Evolutionary conservation across 2,113 vertebrate genomes (phyloP).

Genomic region (Cyanocitta stelleri): DNA sequence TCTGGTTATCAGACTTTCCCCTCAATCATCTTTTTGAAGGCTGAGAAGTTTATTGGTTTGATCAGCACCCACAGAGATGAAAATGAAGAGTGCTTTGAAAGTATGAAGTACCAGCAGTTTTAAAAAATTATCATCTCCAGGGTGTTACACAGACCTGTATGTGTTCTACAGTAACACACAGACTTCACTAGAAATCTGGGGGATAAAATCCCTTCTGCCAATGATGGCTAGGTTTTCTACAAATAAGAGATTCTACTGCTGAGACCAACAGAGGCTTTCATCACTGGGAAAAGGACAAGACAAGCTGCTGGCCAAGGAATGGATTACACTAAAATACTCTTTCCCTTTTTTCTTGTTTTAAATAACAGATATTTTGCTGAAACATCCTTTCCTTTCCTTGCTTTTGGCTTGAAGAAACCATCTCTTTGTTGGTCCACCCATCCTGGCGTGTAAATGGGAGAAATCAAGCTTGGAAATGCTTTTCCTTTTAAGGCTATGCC

Average conservation of each 20-base stretch:
- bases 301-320: background rate
- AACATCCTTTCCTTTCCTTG: background rate
- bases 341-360: background rate
- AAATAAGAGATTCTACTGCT: background rate
- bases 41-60: slow-evolving; percentile 18
- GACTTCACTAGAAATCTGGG: background rate
- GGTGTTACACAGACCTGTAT: background rate
- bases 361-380: background rate
- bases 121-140: slow-evolving; percentile 9
- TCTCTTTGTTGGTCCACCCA: background rate
- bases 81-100: slow-evolving; percentile 34
- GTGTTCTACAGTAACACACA: background rate
- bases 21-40: background rate
- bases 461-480: background rate
- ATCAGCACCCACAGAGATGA: slow-evolving; percentile 32
- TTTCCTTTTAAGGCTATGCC: background rate
- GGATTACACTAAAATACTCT: background rate
- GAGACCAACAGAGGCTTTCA: background rate
- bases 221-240: background rate
- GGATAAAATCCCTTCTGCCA: background rate
- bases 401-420: background rate
- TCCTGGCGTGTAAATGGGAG: background rate
- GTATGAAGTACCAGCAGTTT: background rate
- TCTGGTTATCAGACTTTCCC: background rate
- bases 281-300: background rate